Conservation (phyloP, 1,140 invertebrate genomes). For the Diuraphis noxia region DNA sequence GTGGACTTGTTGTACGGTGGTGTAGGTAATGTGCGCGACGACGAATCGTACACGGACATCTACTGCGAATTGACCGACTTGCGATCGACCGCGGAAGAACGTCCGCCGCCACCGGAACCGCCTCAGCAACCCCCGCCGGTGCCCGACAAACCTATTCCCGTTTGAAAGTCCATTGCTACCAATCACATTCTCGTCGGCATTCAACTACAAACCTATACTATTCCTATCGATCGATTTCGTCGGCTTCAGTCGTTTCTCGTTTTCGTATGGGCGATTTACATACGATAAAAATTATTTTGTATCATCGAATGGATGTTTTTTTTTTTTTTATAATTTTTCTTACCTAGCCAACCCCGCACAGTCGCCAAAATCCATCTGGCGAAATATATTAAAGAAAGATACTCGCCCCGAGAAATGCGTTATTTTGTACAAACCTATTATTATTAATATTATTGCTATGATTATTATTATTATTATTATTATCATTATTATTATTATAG, state of each 20-base stretch:
- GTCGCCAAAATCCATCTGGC: too few species aligned
- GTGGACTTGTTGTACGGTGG: constrained; percentile 63
- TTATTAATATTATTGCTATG: not conserved
- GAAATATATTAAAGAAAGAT: not conserved
- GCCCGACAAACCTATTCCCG: not conserved
- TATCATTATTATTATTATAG: not conserved
- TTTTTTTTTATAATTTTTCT: not conserved
- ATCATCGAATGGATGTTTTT: not conserved
- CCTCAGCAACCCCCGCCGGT: not conserved
- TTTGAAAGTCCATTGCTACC: not conserved
- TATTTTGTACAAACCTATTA: constrained; percentile 24
- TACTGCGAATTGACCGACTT: constrained; percentile 39
- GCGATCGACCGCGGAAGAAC: not conserved
- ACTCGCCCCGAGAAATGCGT: not conserved
- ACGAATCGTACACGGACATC: not conserved
- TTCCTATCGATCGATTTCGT: not conserved
- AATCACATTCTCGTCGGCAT: not conserved
- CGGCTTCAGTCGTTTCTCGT: not conserved
- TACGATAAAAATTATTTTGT: not conserved
- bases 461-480: not conserved
- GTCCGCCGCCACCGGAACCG: not conserved
- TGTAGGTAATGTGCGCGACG: constrained; percentile 57
- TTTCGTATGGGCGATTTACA: not conserved
- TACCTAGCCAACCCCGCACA: not conserved
- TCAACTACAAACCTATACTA: not conserved